Evolutionary conservation across 2,888 invertebrate species (phyloP).

Genomic region (Miltochrista miniata): DNA sequence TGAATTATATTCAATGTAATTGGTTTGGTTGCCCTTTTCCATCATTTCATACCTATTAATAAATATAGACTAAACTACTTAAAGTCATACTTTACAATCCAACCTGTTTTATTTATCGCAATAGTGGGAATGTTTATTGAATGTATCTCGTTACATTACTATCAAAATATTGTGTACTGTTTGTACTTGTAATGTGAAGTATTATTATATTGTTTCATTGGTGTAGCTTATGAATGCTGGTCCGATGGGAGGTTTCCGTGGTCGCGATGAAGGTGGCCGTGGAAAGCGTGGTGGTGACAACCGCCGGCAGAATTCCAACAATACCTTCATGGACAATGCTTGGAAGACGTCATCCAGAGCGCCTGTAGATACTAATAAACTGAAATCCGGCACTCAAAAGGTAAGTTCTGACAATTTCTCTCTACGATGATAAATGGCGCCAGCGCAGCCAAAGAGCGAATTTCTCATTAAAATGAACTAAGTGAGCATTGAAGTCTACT

Average conservation of each 20-base stretch:
- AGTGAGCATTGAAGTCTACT: too few species aligned
- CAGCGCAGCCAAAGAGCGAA: neutral
- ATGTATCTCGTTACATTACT: too few species aligned
- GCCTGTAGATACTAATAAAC: slow-evolving; percentile 68
- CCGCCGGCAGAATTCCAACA: slow-evolving; percentile 57
- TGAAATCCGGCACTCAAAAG: slow-evolving; percentile 69
- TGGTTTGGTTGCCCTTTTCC: neutral
- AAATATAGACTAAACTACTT: too few species aligned
- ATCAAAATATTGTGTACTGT: too few species aligned
- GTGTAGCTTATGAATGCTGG: slow-evolving; percentile 69
- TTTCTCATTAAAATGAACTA: neutral
- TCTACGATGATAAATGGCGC: too few species aligned
- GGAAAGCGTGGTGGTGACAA: slow-evolving; percentile 70
- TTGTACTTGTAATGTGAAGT: neutral
- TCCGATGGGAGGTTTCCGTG: slow-evolving; percentile 64
- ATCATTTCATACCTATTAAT: too few species aligned
- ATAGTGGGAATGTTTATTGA: too few species aligned
- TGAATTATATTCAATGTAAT: neutral
- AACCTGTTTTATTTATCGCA: too few species aligned
- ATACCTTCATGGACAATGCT: slow-evolving; percentile 58
- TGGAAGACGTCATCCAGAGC: slow-evolving; percentile 61
- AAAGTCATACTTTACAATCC: too few species aligned
- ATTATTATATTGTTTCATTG: slow-evolving; percentile 15
- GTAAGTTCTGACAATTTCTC: slow-evolving; percentile 31
- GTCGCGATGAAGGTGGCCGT: slow-evolving; percentile 84